Evolutionary conservation across 2,888 invertebrate genomes (phyloP), one percentile per base, ranked within the genome.

Genomic region (Amphipoea oculea): DNA sequence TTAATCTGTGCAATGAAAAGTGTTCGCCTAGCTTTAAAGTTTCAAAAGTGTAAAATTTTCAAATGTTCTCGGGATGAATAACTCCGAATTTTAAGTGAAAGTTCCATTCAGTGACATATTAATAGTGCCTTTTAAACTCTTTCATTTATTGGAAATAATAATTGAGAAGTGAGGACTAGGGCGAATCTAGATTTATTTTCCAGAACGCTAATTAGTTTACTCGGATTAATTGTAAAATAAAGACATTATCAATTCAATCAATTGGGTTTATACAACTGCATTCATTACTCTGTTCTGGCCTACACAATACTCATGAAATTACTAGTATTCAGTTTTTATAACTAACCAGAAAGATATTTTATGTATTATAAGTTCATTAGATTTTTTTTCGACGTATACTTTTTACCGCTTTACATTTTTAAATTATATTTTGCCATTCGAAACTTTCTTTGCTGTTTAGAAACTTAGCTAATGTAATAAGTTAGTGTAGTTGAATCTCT

Each of bases 41-140:
- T 63, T 20, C 0, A 51, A 23, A 57, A 75, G 60, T 75, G 82
- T 11, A n/a, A 54, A 29, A 78, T 66, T 60, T 45, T 63, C 4
- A 48, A 81, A 42, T 14, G 23, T 12, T 29, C 4, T 42, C 5
- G 12, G 29, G 14, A 62, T 45, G 7, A 42, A 36, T 12, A 54
- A 29, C 9, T 23, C 20, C 29, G 14, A 66, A 60, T 36, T 17
- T 20, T 29, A 40, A 68, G 82, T 83, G 63, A 51, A 60, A 63
- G n/a, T 72, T 72, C 17, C 0, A 20, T 40, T 29, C n/a, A 68
- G 63, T 63, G 54, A 62, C 51, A 40, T 17, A 36, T 36, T 36
- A 36, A 51, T 29, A 29, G n/a, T 57, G 14, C 14, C 14, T 36
- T 60, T n/a, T 14, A 4, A 0, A 0, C 40, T 40, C 29, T n/a